These are phyloP conservation scores for Leptogaster cylindrica DNA, from an alignment of 2,888 invertebrate genomes.

Conservation along the genomic window DNA sequence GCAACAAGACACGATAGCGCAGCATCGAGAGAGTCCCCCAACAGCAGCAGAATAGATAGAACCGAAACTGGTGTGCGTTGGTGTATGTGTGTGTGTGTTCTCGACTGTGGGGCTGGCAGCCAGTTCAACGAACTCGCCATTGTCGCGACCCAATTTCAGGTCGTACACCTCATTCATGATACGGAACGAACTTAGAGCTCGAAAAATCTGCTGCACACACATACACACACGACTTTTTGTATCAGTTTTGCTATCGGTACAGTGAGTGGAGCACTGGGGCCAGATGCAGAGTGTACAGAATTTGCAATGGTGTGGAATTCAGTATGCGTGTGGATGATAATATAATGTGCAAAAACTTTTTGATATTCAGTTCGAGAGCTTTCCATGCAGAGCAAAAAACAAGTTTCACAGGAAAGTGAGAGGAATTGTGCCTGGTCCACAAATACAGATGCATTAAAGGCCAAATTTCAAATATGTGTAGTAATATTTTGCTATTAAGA, in stretches of 20 bases:
- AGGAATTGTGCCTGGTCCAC: slow-evolving; percentile 54
- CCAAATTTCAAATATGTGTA: slow-evolving; percentile 24
- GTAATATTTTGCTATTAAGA: slow-evolving; percentile 23
- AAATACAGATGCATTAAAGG: slow-evolving; percentile 15
- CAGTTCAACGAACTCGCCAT: slow-evolving; percentile 63
- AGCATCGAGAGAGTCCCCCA: no score
- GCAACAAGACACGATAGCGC: no score
- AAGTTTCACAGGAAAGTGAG: slow-evolving; percentile 62
- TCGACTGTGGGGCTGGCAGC: slow-evolving; percentile 48
- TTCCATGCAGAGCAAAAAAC: slow-evolving; percentile 48
- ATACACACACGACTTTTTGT: no score
- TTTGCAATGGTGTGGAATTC: background rate
- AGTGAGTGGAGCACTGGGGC: background rate
- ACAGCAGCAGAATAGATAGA: background rate
- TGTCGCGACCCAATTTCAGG: slow-evolving; percentile 63
- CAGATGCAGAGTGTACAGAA: background rate
- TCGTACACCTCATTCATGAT: slow-evolving; percentile 58
- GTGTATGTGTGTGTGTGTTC: background rate
- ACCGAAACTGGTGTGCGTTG: background rate
- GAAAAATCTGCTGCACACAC: slow-evolving; percentile 17
- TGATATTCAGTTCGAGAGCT: slow-evolving; percentile 18
- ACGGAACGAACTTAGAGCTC: slow-evolving; percentile 42
- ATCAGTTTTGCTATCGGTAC: background rate
- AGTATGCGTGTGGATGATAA: background rate
- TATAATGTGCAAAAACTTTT: background rate